phyloP scores from a whole-genome alignment of 2,888 invertebrate genomes.

The Anthrax anthrax region DNA sequence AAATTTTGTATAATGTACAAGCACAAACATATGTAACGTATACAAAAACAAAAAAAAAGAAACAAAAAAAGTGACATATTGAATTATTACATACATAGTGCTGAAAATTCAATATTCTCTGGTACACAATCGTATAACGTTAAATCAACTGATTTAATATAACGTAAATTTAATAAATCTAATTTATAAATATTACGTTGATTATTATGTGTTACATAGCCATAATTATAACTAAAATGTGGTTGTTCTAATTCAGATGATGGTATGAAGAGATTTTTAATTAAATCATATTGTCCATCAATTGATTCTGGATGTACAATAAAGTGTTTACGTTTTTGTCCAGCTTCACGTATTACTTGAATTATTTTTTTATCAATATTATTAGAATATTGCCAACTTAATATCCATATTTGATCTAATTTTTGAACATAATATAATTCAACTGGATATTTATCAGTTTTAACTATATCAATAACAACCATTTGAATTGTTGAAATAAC shows the following conservation, averaged over 20 bases:
- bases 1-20: conserved; percentile 2
- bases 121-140: conserved; percentile 60
- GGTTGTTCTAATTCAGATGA: conserved; percentile 40
- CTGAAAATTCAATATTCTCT: conserved; percentile 50
- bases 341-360: conserved; percentile 55
- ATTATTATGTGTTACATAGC: conserved; percentile 58
- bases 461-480: conserved; percentile 55
- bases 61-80: background rate
- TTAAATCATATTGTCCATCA: conserved; percentile 60
- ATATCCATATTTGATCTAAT: conserved; percentile 59
- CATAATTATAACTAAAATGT: conserved; percentile 48
- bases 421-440: conserved; percentile 53
- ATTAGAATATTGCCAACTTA: conserved; percentile 36
- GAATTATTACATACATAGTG: conserved; percentile 56
- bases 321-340: conserved; percentile 55
- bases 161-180: conserved; percentile 54
- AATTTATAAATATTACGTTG: conserved; percentile 59
- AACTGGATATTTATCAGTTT: conserved; percentile 57
- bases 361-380: conserved; percentile 11
- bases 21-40: background rate
- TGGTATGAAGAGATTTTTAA: conserved; percentile 47
- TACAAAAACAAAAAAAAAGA: background rate
- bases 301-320: conserved; percentile 60
- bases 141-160: conserved; percentile 54
- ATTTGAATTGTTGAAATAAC: conserved; percentile 57